These are phyloP conservation scores for Gallinago undulata DNA, from an alignment of 2,113 vertebrate species.

Conservation along the genomic window DNA sequence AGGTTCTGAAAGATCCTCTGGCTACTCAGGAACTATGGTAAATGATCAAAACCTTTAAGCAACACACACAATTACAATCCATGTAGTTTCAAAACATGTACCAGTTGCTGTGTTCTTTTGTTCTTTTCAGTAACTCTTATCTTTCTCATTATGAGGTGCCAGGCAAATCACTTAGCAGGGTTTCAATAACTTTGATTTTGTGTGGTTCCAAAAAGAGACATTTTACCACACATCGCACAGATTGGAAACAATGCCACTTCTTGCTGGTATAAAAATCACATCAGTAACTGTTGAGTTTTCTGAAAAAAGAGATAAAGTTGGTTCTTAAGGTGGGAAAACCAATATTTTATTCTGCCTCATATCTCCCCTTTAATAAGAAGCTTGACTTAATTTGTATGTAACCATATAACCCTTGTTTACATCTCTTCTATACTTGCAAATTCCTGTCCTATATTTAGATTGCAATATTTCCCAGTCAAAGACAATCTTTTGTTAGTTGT, in stretches of 20 bases:
- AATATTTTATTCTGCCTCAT: background rate
- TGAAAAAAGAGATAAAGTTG: constrained; percentile 61
- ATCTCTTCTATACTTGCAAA: background rate
- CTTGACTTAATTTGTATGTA: background rate
- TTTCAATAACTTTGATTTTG: background rate
- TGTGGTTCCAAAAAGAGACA: rapidly evolving
- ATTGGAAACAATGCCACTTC: background rate
- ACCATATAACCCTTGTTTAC: background rate
- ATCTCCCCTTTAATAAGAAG: background rate
- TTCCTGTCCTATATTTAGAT: background rate
- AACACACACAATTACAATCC: background rate
- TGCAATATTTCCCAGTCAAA: background rate
- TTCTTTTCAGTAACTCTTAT: background rate
- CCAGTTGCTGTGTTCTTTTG: background rate
- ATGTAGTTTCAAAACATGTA: background rate
- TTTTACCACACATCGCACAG: background rate
- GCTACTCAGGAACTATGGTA: constrained; percentile 72
- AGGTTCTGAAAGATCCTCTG: constrained; percentile 77
- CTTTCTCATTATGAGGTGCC: background rate
- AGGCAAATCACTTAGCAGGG: background rate
- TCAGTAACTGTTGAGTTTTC: constrained; percentile 50
- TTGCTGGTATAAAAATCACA: background rate
- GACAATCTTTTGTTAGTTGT: background rate
- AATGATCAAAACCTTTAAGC: background rate
- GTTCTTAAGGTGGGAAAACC: constrained; percentile 68